Base-by-base conservation (phyloP, 2,888 invertebrate species). In the Calameuta filiformis region DNA sequence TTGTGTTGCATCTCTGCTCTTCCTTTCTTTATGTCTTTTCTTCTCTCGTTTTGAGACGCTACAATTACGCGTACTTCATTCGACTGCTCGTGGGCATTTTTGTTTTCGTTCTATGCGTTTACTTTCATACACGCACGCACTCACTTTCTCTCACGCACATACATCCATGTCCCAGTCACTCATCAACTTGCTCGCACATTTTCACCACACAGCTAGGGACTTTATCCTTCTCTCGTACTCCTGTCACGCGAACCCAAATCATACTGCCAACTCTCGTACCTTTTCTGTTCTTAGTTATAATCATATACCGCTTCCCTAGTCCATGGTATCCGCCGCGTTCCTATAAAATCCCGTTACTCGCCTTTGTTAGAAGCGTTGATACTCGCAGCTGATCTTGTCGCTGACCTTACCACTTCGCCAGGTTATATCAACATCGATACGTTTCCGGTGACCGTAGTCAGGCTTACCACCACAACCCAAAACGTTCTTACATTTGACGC, bases 301-400 rank as follows among this genome's bases (percentile, higher is more conserved):
- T 23, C 56, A 56, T 56, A 23, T 23, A 23, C 30, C 69, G 69
- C 4, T 69, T 69, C 37, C 71, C 37, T 75, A 33, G 33, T 56
- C 76, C 35, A 68, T 74, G 30, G 69, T 73, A 73, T 79, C 76
- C 77, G 79, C 23, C 33, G 34, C 73, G 6, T 68, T 75, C 33
- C 11, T 37, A 15, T 12, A 30, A 75, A 30, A 30, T 31, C 35
- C 68, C 71, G 34, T 35, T 68, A 78, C 34, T 78, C 71, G 71
- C 34, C 23, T 12, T 15, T 15, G 77, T 83, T 85, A 89, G 85
- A 89, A 88, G 84, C 86, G 88, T 83, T 89, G 85, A 80, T 88
- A 87, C 81, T 86, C 86, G 83, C 81, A 83, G 77, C 85, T 87
- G 82, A 85, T 82, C 85, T 85, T 85, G 83, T 89, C 86, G 85